Evolutionary conservation across 2,888 invertebrate species (phyloP).

Genomic region (Sisyra terminalis): DNA sequence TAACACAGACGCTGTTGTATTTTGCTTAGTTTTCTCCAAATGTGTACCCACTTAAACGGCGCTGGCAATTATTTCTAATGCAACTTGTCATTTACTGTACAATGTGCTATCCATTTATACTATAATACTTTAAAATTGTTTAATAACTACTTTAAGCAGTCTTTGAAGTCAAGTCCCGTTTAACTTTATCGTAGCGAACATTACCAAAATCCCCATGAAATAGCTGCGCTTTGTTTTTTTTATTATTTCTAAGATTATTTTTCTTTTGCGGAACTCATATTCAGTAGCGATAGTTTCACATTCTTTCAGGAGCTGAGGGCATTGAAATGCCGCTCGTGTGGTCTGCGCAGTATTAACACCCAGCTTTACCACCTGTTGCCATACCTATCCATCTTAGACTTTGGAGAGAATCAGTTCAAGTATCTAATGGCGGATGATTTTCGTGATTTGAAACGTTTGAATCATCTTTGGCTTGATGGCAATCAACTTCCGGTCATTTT

Average conservation of each 20-base stretch:
- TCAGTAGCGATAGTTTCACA: slow-evolving; percentile 7
- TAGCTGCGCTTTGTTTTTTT: slow-evolving; percentile 1
- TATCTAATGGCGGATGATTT: slow-evolving; percentile 58
- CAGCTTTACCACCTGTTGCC: slow-evolving; percentile 63
- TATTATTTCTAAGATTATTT: background rate
- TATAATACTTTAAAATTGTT: no score
- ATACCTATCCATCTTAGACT: slow-evolving; percentile 53
- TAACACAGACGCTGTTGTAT: no score
- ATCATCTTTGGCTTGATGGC: slow-evolving; percentile 49
- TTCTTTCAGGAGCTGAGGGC: slow-evolving; percentile 46
- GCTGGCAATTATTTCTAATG: no score
- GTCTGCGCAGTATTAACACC: slow-evolving; percentile 55
- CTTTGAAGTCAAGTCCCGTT: no score
- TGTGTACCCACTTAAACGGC: no score
- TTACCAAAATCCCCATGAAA: no score
- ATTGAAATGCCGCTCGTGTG: slow-evolving; percentile 57
- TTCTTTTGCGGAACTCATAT: background rate
- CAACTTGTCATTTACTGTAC: no score
- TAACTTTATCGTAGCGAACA: no score
- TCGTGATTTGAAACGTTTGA: slow-evolving; percentile 45
- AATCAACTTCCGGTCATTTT: slow-evolving; percentile 62
- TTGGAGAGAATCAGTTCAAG: slow-evolving; percentile 62
- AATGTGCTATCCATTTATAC: no score
- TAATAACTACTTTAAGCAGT: no score
- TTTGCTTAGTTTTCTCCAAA: no score